A percentile compares a stretch with the other conserved stretches of the same genome.
Evolutionary conservation across 2,113 vertebrate species (phyloP).

Genomic region (Malurus cyaneus): DNA sequence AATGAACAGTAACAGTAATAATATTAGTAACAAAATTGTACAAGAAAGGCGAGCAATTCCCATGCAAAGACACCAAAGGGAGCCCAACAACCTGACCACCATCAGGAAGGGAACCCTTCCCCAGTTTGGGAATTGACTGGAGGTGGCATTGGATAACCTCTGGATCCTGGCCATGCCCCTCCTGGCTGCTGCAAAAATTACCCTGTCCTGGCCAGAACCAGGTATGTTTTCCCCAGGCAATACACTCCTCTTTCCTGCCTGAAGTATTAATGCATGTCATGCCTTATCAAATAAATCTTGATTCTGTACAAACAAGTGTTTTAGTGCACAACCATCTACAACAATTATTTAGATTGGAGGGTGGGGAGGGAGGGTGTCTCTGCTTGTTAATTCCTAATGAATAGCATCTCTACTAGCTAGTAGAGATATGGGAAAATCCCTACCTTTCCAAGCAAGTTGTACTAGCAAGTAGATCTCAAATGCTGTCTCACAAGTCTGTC

Average conservation of each 20-base stretch:
- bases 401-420: not conserved
- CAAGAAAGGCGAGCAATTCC: not conserved
- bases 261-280: not conserved
- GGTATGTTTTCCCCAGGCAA: not conserved
- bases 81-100: not conserved
- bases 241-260: not conserved
- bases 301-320: not conserved
- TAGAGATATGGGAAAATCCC: not conserved
- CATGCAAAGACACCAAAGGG: not conserved
- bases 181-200: not conserved
- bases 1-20: not conserved
- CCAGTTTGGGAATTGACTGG: not conserved
- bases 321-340: not conserved
- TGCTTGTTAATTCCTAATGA: not conserved
- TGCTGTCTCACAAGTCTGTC: not conserved
- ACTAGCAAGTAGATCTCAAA: not conserved
- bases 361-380: not conserved
- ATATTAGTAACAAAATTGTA: not conserved
- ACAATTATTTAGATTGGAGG: not conserved
- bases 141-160: not conserved
- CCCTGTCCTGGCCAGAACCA: not conserved
- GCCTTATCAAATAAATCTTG: not conserved
- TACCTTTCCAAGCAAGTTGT: not conserved
- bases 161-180: not conserved
- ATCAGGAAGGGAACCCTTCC: not conserved